Evolutionary conservation across 2,888 invertebrate genomes (phyloP).

Genomic region (Papilio protenor): DNA sequence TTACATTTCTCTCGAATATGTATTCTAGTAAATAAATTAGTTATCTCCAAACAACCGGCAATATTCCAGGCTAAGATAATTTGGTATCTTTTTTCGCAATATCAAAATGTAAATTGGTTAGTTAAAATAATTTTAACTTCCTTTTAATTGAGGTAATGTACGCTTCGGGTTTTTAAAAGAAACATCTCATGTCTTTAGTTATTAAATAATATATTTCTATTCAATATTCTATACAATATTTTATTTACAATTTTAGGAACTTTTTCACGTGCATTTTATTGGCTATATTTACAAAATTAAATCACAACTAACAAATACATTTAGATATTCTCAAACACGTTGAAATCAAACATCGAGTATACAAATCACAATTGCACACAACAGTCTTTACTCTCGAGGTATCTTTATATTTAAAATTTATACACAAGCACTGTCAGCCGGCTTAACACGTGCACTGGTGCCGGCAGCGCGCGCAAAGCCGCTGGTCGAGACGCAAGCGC

Average conservation of each 20-base stretch:
- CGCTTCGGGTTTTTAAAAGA: background rate
- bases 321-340: background rate
- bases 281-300: slow-evolving; percentile 11
- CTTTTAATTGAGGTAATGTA: background rate
- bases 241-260: slow-evolving; percentile 24
- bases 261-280: background rate
- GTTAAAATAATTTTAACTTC: background rate
- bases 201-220: slow-evolving; percentile 1
- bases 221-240: slow-evolving; percentile 11
- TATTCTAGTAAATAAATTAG: background rate
- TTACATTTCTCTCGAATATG: slow-evolving; percentile 1
- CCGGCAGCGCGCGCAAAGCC: slow-evolving; percentile 56
- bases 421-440: background rate
- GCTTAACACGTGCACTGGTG: slow-evolving; percentile 47
- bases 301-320: slow-evolving; percentile 3
- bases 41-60: background rate
- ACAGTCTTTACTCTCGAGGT: slow-evolving; percentile 2
- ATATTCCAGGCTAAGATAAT: background rate
- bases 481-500: slow-evolving; percentile 57
- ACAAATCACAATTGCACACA: slow-evolving; percentile 37
- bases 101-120: background rate
- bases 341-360: background rate
- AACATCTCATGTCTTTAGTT: background rate
- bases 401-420: background rate
- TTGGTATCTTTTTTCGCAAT: background rate